Conservation (phyloP, 1,140 invertebrate genomes). For the Andrena cerasifolii region DNA sequence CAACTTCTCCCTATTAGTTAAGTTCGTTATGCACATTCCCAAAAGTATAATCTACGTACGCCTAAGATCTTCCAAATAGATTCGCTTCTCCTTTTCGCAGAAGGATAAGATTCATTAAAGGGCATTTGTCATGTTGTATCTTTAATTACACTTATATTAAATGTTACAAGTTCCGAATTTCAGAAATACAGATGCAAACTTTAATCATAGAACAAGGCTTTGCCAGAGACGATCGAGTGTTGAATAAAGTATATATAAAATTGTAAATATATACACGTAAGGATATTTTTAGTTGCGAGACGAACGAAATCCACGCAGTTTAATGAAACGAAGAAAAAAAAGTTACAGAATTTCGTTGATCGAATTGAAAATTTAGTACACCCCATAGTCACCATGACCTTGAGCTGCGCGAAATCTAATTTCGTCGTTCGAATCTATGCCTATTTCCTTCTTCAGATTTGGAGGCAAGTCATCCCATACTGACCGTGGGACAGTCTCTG, state of each 20-base stretch:
- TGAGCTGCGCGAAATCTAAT: not conserved
- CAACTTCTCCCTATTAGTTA: not conserved
- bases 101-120: conserved; percentile 2
- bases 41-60: not conserved
- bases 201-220: not conserved
- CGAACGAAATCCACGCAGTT: not conserved
- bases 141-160: not conserved
- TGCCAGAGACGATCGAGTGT: not conserved
- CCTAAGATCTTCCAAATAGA: not conserved
- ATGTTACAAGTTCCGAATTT: conserved; percentile 1
- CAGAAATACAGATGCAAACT: not conserved
- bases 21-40: not conserved
- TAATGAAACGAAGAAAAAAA: not conserved
- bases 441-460: conserved; percentile 86
- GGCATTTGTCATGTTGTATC: not conserved
- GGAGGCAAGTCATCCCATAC: conserved; percentile 91
- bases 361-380: not conserved
- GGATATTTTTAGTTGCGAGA: not conserved
- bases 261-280: conserved; percentile 1
- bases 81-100: not conserved
- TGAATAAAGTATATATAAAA: not conserved
- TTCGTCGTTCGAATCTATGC: conserved; percentile 83
- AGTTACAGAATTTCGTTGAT: not conserved
- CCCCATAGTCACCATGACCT: not conserved
- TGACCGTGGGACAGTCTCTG: conserved; percentile 91